phyloP scores from a whole-genome alignment of 2,888 invertebrate species.

The Drosophila subsilvestris region DNA sequence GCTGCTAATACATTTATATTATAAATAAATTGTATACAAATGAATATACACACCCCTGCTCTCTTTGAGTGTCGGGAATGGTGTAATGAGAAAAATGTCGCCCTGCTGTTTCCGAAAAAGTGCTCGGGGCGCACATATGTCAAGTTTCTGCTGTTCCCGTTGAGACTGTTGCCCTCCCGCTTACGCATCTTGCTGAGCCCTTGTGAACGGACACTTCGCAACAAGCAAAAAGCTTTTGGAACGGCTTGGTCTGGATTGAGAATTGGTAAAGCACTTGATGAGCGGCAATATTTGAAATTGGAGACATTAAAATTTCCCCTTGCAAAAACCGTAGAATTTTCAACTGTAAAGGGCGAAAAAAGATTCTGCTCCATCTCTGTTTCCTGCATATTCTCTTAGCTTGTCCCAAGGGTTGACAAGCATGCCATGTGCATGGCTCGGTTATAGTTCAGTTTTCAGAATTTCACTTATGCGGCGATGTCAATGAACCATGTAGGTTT shows the following conservation, averaged over 20 bases:
- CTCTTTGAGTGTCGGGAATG: neutral
- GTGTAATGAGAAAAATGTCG: slow-evolving; percentile 72
- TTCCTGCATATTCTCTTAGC: neutral
- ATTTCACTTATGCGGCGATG: too few species aligned
- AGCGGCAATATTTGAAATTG: slow-evolving; percentile 82
- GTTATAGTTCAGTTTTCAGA: too few species aligned
- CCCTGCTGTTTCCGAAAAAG: slow-evolving; percentile 82
- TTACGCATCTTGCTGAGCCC: slow-evolving; percentile 15
- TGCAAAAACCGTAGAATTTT: slow-evolving; percentile 83
- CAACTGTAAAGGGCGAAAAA: slow-evolving; percentile 70
- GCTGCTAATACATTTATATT: too few species aligned
- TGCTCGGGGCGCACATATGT: slow-evolving; percentile 84
- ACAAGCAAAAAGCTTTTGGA: slow-evolving; percentile 53
- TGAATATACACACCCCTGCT: too few species aligned
- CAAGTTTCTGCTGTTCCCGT: slow-evolving; percentile 78
- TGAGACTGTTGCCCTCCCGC: slow-evolving; percentile 15
- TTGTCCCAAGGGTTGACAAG: slow-evolving; percentile 26
- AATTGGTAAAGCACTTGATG: slow-evolving; percentile 55
- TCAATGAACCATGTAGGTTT: too few species aligned
- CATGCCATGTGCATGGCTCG: neutral
- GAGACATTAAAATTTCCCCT: slow-evolving; percentile 83
- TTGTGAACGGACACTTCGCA: slow-evolving; percentile 49
- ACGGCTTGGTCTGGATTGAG: neutral
- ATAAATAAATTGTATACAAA: too few species aligned
- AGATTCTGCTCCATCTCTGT: slow-evolving; percentile 12